Conservation (phyloP, 2,888 invertebrate species). For the Steinernema scapterisci region DNA sequence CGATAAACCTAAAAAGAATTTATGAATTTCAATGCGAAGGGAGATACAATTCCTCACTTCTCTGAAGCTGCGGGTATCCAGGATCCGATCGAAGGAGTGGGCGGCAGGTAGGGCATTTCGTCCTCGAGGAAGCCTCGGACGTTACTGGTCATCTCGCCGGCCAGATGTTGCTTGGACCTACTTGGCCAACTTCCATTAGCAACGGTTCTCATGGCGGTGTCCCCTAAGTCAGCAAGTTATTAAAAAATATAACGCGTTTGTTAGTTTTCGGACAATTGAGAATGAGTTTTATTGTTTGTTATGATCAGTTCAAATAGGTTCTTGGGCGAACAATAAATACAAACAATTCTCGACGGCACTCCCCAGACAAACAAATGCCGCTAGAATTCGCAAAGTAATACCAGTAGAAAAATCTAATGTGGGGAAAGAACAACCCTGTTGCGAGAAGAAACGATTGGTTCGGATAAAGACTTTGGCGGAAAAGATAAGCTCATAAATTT, state of each 20-base stretch:
- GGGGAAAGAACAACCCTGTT: constrained; percentile 22
- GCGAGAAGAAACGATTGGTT: not conserved
- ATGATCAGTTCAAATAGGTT: not conserved
- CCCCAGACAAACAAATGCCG: not conserved
- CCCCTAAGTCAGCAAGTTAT: no score
- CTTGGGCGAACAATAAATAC: constrained; percentile 9
- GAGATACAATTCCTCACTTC: not conserved
- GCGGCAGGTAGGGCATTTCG: constrained; percentile 21
- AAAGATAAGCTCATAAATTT: not conserved
- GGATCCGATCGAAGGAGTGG: not conserved
- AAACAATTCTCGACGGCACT: not conserved
- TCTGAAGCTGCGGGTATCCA: constrained; percentile 13
- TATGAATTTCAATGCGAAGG: not conserved
- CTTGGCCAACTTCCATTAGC: no score
- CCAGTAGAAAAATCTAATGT: not conserved
- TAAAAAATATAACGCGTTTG: no score
- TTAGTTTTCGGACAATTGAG: no score
- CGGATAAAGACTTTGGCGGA: not conserved
- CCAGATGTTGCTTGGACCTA: no score
- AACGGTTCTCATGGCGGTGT: no score
- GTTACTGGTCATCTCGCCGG: constrained; percentile 5
- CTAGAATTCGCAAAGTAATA: not conserved
- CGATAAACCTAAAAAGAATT: not conserved
- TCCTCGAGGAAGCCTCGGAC: not conserved
- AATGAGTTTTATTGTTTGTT: not conserved